Evolutionary conservation across 2,113 vertebrate genomes (phyloP).

Genomic region (Tetrao urogallus): DNA sequence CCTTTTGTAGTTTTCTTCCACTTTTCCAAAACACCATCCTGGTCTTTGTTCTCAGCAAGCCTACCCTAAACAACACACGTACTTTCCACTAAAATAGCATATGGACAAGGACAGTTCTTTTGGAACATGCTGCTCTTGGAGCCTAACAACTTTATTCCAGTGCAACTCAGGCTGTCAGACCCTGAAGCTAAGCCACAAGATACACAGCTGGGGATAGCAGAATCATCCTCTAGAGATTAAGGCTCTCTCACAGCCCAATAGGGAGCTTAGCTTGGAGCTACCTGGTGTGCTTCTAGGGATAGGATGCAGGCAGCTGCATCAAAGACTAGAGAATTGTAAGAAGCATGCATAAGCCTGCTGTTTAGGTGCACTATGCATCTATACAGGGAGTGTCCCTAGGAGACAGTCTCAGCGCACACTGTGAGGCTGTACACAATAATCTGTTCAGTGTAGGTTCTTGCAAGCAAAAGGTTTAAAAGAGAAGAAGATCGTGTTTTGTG

Average conservation of each 20-base stretch:
- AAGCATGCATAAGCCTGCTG: background rate
- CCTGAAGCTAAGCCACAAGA: too few relatives aligned
- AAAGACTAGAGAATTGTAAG: background rate
- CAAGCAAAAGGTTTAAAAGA: background rate
- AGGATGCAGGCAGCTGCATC: background rate
- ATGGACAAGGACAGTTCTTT: too few relatives aligned
- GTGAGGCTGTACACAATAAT: background rate
- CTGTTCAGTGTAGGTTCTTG: background rate
- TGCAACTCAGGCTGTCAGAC: too few relatives aligned
- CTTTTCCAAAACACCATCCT: background rate
- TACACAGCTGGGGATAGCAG: background rate
- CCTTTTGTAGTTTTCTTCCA: too few relatives aligned
- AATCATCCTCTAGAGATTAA: background rate
- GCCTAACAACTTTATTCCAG: too few relatives aligned
- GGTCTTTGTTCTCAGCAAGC: background rate
- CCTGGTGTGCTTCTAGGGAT: too few relatives aligned
- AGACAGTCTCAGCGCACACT: background rate
- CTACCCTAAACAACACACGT: too few relatives aligned
- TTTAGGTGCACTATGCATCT: background rate
- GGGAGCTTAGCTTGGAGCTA: too few relatives aligned
- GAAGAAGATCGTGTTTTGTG: accelerated
- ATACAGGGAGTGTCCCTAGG: accelerated
- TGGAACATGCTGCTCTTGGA: background rate
- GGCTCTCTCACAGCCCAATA: too few relatives aligned
- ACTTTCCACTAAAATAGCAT: too few relatives aligned